These are phyloP conservation scores for Orchesellides sinensis DNA, from an alignment of 2,888 invertebrate genomes.

Conservation along the genomic window DNA sequence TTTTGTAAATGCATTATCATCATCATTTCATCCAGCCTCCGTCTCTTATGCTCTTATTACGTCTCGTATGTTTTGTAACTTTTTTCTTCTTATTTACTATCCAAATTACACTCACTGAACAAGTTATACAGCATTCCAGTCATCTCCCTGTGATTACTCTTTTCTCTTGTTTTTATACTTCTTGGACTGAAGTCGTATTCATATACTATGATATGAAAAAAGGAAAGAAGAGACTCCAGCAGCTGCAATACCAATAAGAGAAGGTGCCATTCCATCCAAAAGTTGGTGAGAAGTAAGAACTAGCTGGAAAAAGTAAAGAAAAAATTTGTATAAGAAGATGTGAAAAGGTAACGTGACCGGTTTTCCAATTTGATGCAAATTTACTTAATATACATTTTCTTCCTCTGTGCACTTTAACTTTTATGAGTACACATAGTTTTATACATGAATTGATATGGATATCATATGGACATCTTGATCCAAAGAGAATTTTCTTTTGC, in stretches of 20 bases:
- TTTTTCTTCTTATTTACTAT: conserved; percentile 41
- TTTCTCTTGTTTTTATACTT: background rate
- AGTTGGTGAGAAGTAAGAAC: background rate
- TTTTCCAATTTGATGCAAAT: conserved; percentile 55
- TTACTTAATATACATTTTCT: conserved; percentile 1
- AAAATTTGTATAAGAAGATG: conserved; percentile 21
- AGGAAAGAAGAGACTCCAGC: background rate
- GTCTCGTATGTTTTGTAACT: conserved; percentile 15
- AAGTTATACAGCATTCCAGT: conserved; percentile 35
- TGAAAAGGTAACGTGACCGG: conserved; percentile 51
- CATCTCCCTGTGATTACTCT: conserved; percentile 47
- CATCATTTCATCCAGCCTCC: background rate
- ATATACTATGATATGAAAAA: too few relatives aligned
- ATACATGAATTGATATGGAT: too few relatives aligned
- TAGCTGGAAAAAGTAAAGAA: background rate
- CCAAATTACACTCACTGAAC: conserved; percentile 38
- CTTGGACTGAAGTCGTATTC: background rate
- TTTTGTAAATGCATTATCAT: background rate
- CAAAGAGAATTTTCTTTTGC: too few relatives aligned
- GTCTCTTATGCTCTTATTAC: background rate
- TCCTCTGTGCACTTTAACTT: background rate
- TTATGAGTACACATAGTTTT: too few relatives aligned
- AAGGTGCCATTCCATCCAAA: conserved; percentile 37
- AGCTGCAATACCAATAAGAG: background rate
- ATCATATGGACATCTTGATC: too few relatives aligned